These are phyloP conservation scores for Takifugu bimaculatus DNA, from an alignment of 2,113 vertebrate genomes.

Conservation along the genomic window DNA sequence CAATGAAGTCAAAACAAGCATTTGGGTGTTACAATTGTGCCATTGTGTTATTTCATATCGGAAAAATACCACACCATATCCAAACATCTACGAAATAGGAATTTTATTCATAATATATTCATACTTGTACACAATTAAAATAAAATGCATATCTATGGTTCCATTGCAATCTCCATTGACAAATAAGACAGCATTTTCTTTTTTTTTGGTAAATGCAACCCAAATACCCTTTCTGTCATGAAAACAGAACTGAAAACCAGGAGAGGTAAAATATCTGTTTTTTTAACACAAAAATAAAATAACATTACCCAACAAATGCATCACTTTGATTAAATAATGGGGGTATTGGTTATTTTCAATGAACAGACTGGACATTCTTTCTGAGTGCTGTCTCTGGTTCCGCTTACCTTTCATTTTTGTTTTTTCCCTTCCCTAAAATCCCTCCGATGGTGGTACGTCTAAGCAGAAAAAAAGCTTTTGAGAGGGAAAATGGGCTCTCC, in stretches of 20 bases:
- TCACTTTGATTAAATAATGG: constrained; percentile 77
- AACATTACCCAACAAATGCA: constrained; percentile 80
- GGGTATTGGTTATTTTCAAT: constrained; percentile 55
- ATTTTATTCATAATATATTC: constrained; percentile 88
- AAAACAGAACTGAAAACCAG: constrained; percentile 72
- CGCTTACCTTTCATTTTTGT: background rate
- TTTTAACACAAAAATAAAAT: constrained; percentile 79
- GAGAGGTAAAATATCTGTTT: constrained; percentile 69
- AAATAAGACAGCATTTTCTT: constrained; percentile 82
- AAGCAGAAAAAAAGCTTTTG: constrained; percentile 65
- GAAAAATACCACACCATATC: constrained; percentile 39
- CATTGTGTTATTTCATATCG: background rate
- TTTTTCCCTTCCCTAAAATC: constrained; percentile 3
- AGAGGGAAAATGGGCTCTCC: constrained; percentile 62
- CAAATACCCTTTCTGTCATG: constrained; percentile 77
- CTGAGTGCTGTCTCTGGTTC: constrained; percentile 38
- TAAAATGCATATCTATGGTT: constrained; percentile 98
- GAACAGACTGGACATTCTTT: constrained; percentile 72
- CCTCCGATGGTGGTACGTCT: constrained; percentile 53
- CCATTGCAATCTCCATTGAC: constrained; percentile 83
- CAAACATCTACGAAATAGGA: constrained; percentile 75
- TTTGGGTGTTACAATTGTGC: background rate
- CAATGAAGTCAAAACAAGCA: background rate
- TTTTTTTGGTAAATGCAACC: constrained; percentile 86
- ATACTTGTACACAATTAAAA: constrained; percentile 99